phyloP scores from a whole-genome alignment of 1,140 invertebrate species.

The Lineus longissimus region DNA sequence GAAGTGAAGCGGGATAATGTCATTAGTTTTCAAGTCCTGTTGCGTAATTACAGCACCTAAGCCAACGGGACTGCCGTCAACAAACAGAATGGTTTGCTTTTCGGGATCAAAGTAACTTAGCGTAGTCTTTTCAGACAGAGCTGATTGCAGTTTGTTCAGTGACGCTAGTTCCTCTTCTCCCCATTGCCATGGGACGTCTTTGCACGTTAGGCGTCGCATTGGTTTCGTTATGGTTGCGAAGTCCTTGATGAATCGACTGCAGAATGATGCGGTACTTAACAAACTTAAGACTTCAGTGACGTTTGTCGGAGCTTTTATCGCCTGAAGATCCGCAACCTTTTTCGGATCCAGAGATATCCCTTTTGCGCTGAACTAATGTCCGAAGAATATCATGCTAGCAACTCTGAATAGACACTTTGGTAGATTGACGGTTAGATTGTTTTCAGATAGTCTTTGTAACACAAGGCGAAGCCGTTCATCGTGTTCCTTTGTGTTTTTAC shows the following conservation, averaged over 20 bases:
- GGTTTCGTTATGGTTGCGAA: slow-evolving; percentile 22
- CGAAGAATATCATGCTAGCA: slow-evolving; percentile 20
- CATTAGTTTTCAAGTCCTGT: too few relatives aligned
- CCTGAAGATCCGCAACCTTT: too few relatives aligned
- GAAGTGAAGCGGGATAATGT: too few relatives aligned
- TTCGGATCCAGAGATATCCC: slow-evolving; percentile 23
- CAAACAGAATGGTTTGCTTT: slow-evolving; percentile 22
- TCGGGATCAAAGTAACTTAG: too few relatives aligned
- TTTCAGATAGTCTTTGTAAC: neutral
- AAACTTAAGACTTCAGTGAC: slow-evolving; percentile 23
- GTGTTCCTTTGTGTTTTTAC: slow-evolving; percentile 16
- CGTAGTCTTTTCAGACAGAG: too few relatives aligned
- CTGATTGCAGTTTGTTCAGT: slow-evolving; percentile 21
- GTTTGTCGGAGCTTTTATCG: slow-evolving; percentile 12
- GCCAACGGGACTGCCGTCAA: too few relatives aligned
- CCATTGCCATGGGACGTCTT: slow-evolving; percentile 22
- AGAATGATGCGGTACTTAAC: slow-evolving; percentile 22
- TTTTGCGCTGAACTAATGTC: slow-evolving; percentile 15
- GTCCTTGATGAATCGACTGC: slow-evolving; percentile 7
- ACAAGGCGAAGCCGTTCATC: slow-evolving; percentile 12
- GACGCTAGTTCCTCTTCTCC: slow-evolving; percentile 14
- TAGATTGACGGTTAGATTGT: neutral
- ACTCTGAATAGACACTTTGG: slow-evolving; percentile 21
- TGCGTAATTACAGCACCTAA: too few relatives aligned
- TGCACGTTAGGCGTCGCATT: slow-evolving; percentile 20